Evolutionary conservation across 1,140 invertebrate species (phyloP), one percentile per base, ranked within the genome.

Genomic region (Prorops nasuta): DNA sequence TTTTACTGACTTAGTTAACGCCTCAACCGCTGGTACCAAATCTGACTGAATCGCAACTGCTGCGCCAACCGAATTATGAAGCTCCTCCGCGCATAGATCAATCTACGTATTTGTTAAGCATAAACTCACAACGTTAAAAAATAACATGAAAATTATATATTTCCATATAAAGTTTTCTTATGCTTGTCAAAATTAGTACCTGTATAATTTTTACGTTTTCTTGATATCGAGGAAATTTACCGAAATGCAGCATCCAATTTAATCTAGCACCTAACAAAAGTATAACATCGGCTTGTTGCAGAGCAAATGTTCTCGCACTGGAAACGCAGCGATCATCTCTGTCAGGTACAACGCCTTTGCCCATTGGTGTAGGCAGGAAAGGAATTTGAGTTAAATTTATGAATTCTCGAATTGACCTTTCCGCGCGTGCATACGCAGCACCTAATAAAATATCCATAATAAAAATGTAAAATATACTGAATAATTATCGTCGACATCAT

Each of bases 211-310:
- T 94, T 0, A 95, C 92, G 71, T 92, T 77, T 16, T 81, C 72
- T 20, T 84, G 81, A 72, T 88, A 98, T 20, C 95, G 77, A 14
- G 94, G 95, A n/a, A 89, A 78, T 40, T 86, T 83, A 9, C 95
- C 96, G 79, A 98, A 98, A 78, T 98, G 96, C 24, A 98, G 77
- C 74, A 98, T 98, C 96, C 96, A 98, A 76, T 98, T 98, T 1
- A 98, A 79, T 48, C 95, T 79, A 1, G 94, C 95, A 3, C 96
- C 96, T 14, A 98, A 71, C 12, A 98, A 73, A 2, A 98, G 56
- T 6, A 98, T 83, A 0, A 94, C 87, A 74, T 98, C 96, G 16
- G 93, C 90, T 56, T 94, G 81, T 57, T 88, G 85, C 17, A 98
- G 76, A 10, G 92, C 95, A 20, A 83, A 66, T 0, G 95, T 96